Base-by-base conservation (phyloP, 2,113 vertebrate species). In the Morone saxatilis region DNA sequence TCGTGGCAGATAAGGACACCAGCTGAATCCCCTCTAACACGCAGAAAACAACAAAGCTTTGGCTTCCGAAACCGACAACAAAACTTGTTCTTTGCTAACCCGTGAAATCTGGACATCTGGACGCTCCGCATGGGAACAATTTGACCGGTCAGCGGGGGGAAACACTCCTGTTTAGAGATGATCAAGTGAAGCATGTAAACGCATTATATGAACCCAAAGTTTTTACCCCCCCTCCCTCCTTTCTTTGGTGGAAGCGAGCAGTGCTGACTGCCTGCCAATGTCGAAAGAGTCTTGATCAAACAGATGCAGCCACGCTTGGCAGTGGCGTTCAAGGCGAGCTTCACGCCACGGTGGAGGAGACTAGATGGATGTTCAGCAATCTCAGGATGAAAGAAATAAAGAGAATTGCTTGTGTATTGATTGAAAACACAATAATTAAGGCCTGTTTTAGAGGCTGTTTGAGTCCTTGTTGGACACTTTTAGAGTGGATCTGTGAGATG, bases 181-280 rank as follows among this genome's bases (percentile, higher is more conserved):
- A 82, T 87, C 68, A 78, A 86, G 80, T 90, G 90, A 86, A 83
- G 88, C 83, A 84, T 90, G 80, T 73, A 86, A 86, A 90, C 79
- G 48, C 71, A 77, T 85, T 81, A 77, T 82, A 84, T 85, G 70
- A 86, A 86, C 84, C 70, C 82, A 71, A 65, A 83, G 79, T 81
- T 79, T 45, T 65, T 20, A 38, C 6, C 17, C 19, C 0, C n/a
- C n/a, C 47, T 54, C 43, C 9, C 41, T 47, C 45, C 45, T 3
- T 47, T 10, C 45, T 50, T 51, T 53, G 31, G 62, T 63, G 70
- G 59, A 57, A 36, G 65, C 43, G 45, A 85, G 67, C 45, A 4
- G 31, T n/a, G 1, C 31, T 76, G 82, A 86, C 77, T 38, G 74
- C 40, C 65, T 87, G 89, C 81, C 85, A 91, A 20, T 65, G 77